Evolutionary conservation across 1,140 invertebrate genomes (phyloP).

Genomic region (Acromyrmex echinatior): DNA sequence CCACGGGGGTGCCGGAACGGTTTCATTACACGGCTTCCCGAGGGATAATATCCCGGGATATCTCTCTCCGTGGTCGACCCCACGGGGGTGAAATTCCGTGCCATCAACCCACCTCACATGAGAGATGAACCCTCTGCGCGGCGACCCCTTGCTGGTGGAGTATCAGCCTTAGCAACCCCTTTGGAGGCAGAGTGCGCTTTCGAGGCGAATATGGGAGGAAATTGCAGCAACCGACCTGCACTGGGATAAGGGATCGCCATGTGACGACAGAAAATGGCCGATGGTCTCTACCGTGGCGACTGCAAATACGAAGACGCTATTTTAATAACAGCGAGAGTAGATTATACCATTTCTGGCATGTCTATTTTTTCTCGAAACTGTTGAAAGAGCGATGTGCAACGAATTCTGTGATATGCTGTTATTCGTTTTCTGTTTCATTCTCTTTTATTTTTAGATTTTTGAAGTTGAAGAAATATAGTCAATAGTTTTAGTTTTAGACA

Average conservation of each 20-base stretch:
- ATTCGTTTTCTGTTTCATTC: not conserved
- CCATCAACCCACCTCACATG: constrained; percentile 69
- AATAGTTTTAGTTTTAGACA: not conserved
- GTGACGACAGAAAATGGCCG: constrained; percentile 69
- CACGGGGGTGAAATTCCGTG: constrained; percentile 74
- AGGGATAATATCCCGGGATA: constrained; percentile 80
- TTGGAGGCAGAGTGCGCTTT: constrained; percentile 41
- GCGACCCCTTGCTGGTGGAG: constrained; percentile 40
- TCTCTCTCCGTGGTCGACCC: constrained; percentile 72
- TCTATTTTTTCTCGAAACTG: not conserved
- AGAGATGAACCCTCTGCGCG: constrained; percentile 55
- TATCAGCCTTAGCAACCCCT: constrained; percentile 66
- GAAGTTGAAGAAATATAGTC: not conserved
- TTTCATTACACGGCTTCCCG: constrained; percentile 82
- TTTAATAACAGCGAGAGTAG: constrained; percentile 47
- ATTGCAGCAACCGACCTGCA: constrained; percentile 59
- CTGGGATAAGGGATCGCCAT: constrained; percentile 28
- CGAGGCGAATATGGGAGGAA: constrained; percentile 60
- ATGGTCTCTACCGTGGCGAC: constrained; percentile 35
- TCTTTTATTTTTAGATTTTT: constrained; percentile 35
- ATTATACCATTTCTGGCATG: not conserved
- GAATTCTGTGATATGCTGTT: constrained; percentile 25
- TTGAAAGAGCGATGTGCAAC: not conserved
- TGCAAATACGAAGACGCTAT: constrained; percentile 46
- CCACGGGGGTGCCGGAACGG: constrained; percentile 78